A percentile compares a stretch with the other conserved stretches of the same genome.
phyloP scores from a whole-genome alignment of 2,113 vertebrate genomes.

The Oncorhynchus mykiss region DNA sequence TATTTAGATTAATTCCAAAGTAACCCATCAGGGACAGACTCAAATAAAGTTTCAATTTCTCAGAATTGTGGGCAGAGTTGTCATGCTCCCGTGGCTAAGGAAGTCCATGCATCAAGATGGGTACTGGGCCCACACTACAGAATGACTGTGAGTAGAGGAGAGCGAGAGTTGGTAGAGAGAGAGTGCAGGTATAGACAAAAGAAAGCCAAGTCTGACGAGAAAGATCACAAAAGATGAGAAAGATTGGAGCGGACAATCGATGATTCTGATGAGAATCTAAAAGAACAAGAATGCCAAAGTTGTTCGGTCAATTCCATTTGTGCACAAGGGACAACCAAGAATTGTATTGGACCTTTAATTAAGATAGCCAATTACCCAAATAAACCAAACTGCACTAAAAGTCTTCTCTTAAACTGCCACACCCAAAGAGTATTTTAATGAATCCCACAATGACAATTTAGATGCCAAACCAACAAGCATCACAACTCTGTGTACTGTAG shows the following conservation, averaged over 20 bases:
- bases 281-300: too few relatives aligned
- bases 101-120: neutral
- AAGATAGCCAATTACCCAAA: too few relatives aligned
- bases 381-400: slow-evolving; percentile 1
- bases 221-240: too few relatives aligned
- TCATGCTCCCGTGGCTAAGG: neutral
- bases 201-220: neutral
- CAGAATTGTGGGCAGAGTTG: slow-evolving; percentile 12
- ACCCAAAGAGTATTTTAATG: slow-evolving; percentile 39
- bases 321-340: too few relatives aligned
- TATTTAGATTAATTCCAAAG: slow-evolving; percentile 6
- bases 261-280: too few relatives aligned
- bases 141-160: neutral
- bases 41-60: slow-evolving; percentile 51
- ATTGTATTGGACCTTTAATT: too few relatives aligned
- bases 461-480: slow-evolving; percentile 29
- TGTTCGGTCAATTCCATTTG: too few relatives aligned
- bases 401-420: neutral
- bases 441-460: slow-evolving; percentile 53
- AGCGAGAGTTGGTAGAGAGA: neutral
- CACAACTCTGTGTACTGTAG: slow-evolving; percentile 6
- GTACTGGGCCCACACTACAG: neutral
- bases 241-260: too few relatives aligned
- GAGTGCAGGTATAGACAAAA: neutral
- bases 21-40: neutral